Evolutionary conservation across 1,140 invertebrate species (phyloP).

Genomic region (Leptopilina boulardi): DNA sequence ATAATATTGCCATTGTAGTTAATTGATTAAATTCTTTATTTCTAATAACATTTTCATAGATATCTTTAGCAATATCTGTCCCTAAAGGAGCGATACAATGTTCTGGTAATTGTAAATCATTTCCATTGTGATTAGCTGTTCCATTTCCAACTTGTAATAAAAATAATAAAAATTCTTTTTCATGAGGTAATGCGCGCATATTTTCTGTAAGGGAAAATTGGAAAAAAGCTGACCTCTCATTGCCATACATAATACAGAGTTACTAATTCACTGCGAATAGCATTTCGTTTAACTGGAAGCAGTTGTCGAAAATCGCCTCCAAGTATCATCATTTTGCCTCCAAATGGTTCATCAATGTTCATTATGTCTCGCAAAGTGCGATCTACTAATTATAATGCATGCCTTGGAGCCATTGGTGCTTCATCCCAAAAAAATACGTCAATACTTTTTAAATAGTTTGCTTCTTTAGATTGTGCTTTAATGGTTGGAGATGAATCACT

Average conservation of each 20-base stretch:
- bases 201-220: no score
- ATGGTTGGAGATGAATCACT: conserved; percentile 42
- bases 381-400: conserved; percentile 50
- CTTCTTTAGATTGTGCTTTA: conserved; percentile 58
- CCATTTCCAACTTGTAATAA: no score
- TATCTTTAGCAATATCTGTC: conserved; percentile 16
- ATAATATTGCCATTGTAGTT: no score
- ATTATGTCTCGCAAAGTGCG: conserved; percentile 42
- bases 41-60: conserved; percentile 10
- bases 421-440: no score
- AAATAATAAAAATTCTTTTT: conserved; percentile 45
- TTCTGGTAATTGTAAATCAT: conserved; percentile 43
- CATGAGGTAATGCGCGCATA: conserved; percentile 25
- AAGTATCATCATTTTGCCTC: no score
- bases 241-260: conserved; percentile 46
- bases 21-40: no score
- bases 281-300: conserved; percentile 49
- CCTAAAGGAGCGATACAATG: conserved; percentile 28
- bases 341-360: conserved; percentile 45
- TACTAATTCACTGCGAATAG: conserved; percentile 49
- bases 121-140: conserved; percentile 40
- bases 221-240: conserved; percentile 38
- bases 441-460: conserved; percentile 35
- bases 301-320: conserved; percentile 58
- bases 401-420: no score